Conservation (phyloP, 2,113 vertebrate species). For the Neomonachus schauinslandi region DNA sequence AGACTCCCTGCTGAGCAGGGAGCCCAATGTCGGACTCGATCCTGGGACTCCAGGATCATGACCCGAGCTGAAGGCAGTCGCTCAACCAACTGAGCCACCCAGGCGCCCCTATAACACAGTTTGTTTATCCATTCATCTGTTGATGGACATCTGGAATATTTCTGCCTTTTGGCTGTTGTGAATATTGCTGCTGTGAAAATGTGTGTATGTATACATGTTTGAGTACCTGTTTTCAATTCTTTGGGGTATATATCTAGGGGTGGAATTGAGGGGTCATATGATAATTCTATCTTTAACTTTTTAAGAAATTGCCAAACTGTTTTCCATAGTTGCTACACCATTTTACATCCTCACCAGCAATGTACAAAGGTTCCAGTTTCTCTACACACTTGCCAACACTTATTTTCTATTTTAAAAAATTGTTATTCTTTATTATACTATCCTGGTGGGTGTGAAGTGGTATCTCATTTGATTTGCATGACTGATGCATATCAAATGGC, state of each 20-base stretch:
- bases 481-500: too few species aligned
- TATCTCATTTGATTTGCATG: not conserved
- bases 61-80: too few species aligned
- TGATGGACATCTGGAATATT: not conserved
- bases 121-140: not conserved
- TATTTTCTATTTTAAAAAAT: not conserved
- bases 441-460: not conserved
- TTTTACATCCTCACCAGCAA: not conserved
- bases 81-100: too few species aligned
- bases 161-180: not conserved
- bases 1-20: too few species aligned
- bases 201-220: not conserved
- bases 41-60: too few species aligned
- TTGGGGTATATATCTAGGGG: not conserved
- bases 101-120: not conserved
- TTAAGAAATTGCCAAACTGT: not conserved
- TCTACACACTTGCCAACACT: not conserved
- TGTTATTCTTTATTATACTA: not conserved
- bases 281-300: slow-evolving; percentile 5
- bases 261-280: not conserved
- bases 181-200: not conserved
- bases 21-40: too few species aligned
- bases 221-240: not conserved
- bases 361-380: not conserved
- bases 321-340: not conserved